Evolutionary conservation across 2,113 vertebrate genomes (phyloP), one percentile per base, ranked within the genome.

Genomic region (Amazona vittata): DNA sequence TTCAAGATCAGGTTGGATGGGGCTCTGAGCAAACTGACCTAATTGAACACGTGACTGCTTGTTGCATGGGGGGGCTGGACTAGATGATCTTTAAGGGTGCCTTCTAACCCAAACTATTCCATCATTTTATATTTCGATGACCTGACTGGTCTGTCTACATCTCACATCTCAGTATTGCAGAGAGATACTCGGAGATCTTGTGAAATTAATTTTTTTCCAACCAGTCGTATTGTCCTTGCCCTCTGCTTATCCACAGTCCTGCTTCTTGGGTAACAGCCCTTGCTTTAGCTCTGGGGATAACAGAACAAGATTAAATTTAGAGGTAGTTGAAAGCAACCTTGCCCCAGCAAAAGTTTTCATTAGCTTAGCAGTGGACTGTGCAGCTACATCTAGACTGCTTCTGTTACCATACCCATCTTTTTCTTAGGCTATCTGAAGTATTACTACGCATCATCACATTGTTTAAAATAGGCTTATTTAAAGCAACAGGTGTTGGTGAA

Each of bases 151-250:
- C 8, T 28, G 7, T n/a, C 55, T 82, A 5, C 43, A 47, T 68
- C 9, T 60, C 63, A 64, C 0, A 0, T 35, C 25, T 70, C 55
- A 35, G 2, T 50, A 35, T 43, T 87, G 22, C 21, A 75, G 65
- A 78, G 31, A 37, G 19, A 49, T 11, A 37, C 5, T n/a, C 73
- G 35, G 57, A 52, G 15, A 2, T 89, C 26, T 46, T 1, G 2
- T 26, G 19, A 69, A 31, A 15, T 6, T 12, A 33, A 11, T 50
- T 68, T 69, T 84, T 71, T 59, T n/a, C 57, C 57, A 35, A 24
- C 13, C 35, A 24, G 6, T 59, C 57, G 35, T 35, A 10, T 35
- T 59, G 12, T 73, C 49, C 37, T 69, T n/a, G 13, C 37, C 6
- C 10, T 4, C 28, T 86, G 18, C 10, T 31, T 83, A 29, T 47